Evolutionary conservation across 2,113 vertebrate genomes (phyloP), one percentile per base, ranked within the genome.

Genomic region (Gymnarchus niloticus): DNA sequence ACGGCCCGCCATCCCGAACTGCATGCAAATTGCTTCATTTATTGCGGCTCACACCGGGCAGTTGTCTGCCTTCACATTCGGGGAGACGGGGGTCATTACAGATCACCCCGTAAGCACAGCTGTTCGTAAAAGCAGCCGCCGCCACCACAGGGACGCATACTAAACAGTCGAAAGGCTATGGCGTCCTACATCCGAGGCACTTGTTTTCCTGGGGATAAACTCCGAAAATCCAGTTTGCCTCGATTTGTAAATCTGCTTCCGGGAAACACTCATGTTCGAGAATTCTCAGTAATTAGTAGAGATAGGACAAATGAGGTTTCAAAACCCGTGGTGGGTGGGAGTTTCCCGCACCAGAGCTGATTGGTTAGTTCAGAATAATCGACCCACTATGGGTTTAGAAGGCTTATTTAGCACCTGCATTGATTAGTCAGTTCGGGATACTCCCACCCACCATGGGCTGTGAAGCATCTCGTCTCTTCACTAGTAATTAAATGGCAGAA

Each of bases 151-250:
- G 54, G 56, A 28, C 44, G 83, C 56, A 84, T 84, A 49, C 83
- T 61, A 84, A 65, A 44, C 83, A 84, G 83, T 46, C 37, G 17
- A 25, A 25, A 37, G 54, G 65, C 65, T 73, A 41, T 37, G 14
- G 33, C 14, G 33, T 28, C 65, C 65, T 73, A 73, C 65, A 73
- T 73, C 33, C 65, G 33, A 73, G 41, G 41, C 14, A 84, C 33
- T 48, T 0, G 69, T 44, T 85, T 81, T 82, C 48, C 81, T 82
- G 81, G 81, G 25, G 81, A 28, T 73, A n/a, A 54, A 82, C 81
- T 82, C 49, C n/a, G 6, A 54, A 82, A 41, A 82, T 25, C 49
- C 81, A 82, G 51, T 51, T 21, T 41, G 33, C 56, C 19, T 37
- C 59, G 82, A 14, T 57, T 83, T 83, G 44, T 46, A 83, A 51